A percentile compares a stretch with the other conserved stretches of the same genome.
Evolutionary conservation across 2,888 invertebrate genomes (phyloP).

Genomic region (Diplolepis rosae): DNA sequence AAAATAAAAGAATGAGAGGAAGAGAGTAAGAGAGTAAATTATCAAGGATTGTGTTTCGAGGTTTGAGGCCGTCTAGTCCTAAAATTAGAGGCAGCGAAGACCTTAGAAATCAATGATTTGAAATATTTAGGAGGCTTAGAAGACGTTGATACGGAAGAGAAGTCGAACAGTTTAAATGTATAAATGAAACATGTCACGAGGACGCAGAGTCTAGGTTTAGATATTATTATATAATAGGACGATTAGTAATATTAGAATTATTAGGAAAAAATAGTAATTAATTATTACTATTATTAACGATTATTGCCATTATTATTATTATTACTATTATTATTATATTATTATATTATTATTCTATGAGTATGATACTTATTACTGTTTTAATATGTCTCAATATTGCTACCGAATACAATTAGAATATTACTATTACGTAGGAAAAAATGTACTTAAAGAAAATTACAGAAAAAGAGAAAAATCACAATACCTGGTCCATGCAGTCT

Average conservation of each 20-base stretch:
- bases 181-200: slow-evolving; percentile 14
- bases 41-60: slow-evolving; percentile 40
- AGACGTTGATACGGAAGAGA: slow-evolving; percentile 37
- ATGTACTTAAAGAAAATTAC: slow-evolving; percentile 63
- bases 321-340: slow-evolving; percentile 45
- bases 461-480: slow-evolving; percentile 34
- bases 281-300: slow-evolving; percentile 37
- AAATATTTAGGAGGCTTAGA: slow-evolving; percentile 45
- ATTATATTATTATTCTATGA: slow-evolving; percentile 60
- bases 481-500: slow-evolving; percentile 34
- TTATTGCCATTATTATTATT: slow-evolving; percentile 44
- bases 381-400: slow-evolving; percentile 58
- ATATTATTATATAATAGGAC: slow-evolving; percentile 54
- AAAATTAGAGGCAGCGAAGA: slow-evolving; percentile 65
- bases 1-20: slow-evolving; percentile 42
- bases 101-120: slow-evolving; percentile 49
- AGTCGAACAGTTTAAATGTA: slow-evolving; percentile 43
- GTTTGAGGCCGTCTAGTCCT: slow-evolving; percentile 71
- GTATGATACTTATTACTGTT: slow-evolving; percentile 61
- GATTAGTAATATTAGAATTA: slow-evolving; percentile 39
- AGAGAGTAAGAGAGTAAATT: slow-evolving; percentile 41
- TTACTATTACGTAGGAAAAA: slow-evolving; percentile 58
- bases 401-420: slow-evolving; percentile 54
- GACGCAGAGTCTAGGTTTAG: slow-evolving; percentile 44
- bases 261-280: slow-evolving; percentile 33